Conservation (phyloP, 2,113 vertebrate genomes). For the Mormyrus iriodes region DNA sequence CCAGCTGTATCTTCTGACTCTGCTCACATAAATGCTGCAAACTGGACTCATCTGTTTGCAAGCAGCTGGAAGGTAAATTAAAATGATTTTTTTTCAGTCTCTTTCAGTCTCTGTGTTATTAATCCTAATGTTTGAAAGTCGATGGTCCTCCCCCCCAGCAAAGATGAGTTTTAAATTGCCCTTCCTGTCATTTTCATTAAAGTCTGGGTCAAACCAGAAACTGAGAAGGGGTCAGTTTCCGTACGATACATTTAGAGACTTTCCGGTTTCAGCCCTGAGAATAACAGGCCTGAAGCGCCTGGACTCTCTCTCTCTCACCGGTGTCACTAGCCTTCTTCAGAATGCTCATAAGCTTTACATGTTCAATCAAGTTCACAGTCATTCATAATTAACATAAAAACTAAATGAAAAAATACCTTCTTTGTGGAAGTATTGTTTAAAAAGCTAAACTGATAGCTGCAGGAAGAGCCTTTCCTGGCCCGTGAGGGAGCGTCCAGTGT, state of each 20-base stretch:
- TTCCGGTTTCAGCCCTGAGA: background rate
- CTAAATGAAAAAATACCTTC: background rate
- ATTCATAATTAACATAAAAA: background rate
- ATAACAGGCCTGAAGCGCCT: background rate
- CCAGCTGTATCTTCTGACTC: background rate
- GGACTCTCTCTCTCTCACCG: background rate
- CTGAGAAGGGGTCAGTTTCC: background rate
- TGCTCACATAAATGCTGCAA: background rate
- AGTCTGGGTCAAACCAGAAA: background rate
- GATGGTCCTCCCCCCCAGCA: background rate
- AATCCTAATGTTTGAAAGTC: background rate
- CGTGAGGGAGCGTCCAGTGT: background rate
- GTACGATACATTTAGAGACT: background rate
- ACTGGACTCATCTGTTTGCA: background rate
- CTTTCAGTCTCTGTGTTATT: background rate
- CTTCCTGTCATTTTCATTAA: constrained; percentile 1
- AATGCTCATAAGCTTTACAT: background rate
- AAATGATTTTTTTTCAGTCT: background rate
- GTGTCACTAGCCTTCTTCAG: background rate
- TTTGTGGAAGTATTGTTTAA: background rate
- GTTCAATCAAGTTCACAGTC: background rate
- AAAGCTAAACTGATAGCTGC: background rate
- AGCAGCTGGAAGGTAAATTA: background rate
- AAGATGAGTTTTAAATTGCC: background rate
- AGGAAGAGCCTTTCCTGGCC: background rate